Evolutionary conservation across 2,113 vertebrate genomes (phyloP).

Genomic region (Calidris pugnax): DNA sequence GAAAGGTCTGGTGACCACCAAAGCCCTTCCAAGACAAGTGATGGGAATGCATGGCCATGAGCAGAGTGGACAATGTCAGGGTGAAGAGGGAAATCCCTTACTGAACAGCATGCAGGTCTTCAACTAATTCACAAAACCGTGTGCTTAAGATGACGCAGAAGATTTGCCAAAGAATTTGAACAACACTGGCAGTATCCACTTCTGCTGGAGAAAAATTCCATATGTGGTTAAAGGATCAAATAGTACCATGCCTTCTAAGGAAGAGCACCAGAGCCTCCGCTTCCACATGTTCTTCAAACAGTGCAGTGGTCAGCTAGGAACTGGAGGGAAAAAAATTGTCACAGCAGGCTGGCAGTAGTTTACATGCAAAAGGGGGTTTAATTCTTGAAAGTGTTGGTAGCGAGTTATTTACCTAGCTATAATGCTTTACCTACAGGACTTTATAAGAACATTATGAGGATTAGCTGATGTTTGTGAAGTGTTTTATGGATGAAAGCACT

Average conservation of each 20-base stretch:
- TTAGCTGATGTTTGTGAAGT: not conserved
- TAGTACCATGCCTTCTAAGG: not conserved
- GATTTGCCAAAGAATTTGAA: not conserved
- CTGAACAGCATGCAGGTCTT: not conserved
- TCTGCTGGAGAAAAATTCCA: not conserved
- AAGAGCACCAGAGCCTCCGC: not conserved
- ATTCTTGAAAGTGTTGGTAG: not conserved
- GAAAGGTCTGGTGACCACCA: not conserved
- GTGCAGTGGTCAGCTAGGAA: not conserved
- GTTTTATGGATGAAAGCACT: not conserved
- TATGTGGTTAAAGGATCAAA: not conserved
- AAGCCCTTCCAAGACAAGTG: not conserved
- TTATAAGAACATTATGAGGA: not conserved
- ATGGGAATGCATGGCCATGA: not conserved
- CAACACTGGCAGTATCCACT: not conserved
- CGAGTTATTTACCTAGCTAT: not conserved
- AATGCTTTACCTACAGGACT: not conserved
- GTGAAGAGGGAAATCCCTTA: not conserved
- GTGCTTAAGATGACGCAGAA: rapidly evolving
- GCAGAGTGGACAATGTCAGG: not conserved
- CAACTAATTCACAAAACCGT: not conserved
- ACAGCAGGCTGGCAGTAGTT: not conserved
- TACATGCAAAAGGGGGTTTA: not conserved
- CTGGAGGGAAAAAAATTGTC: not conserved
- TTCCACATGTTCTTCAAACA: not conserved